Evolutionary conservation across 2,797 vertebrate species (phyloP).

Genomic region (Periophthalmus magnuspinnatus): DNA sequence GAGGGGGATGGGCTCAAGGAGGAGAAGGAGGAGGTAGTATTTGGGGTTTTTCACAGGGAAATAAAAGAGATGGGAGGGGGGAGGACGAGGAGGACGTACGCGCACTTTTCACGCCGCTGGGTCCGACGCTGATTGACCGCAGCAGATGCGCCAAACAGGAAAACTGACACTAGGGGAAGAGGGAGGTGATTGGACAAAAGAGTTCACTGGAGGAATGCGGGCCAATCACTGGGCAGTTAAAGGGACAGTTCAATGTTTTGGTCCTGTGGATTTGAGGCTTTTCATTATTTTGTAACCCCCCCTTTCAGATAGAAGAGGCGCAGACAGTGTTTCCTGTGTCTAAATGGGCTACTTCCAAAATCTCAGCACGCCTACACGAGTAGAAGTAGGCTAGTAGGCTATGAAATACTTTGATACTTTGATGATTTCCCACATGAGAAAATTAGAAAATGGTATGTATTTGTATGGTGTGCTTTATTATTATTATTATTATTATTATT

Average conservation of each 20-base stretch:
- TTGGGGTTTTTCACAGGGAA: conserved; percentile 37
- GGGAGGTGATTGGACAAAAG: conserved; percentile 46
- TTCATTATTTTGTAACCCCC: not conserved
- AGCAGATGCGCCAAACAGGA: conserved; percentile 68
- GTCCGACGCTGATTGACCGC: conserved; percentile 69
- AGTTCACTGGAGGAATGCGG: conserved; percentile 16
- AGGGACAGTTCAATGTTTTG: not conserved
- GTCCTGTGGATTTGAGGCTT: not conserved
- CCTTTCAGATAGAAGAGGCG: no score
- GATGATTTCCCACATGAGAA: no score
- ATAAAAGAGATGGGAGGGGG: conserved; percentile 13
- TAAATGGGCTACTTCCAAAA: no score
- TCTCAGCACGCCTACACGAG: no score
- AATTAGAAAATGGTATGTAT: no score
- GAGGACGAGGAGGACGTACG: conserved; percentile 15
- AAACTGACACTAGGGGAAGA: conserved; percentile 49
- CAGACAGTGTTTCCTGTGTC: no score
- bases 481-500: no score
- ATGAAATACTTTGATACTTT: no score
- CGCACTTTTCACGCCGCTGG: conserved; percentile 44
- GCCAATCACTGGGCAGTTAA: conserved; percentile 42
- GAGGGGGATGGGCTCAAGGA: conserved; percentile 44
- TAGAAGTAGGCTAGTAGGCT: no score
- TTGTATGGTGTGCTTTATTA: no score
- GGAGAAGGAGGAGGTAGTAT: conserved; percentile 42